Conservation (phyloP, 1,140 invertebrate genomes). For the Popillia japonica region DNA sequence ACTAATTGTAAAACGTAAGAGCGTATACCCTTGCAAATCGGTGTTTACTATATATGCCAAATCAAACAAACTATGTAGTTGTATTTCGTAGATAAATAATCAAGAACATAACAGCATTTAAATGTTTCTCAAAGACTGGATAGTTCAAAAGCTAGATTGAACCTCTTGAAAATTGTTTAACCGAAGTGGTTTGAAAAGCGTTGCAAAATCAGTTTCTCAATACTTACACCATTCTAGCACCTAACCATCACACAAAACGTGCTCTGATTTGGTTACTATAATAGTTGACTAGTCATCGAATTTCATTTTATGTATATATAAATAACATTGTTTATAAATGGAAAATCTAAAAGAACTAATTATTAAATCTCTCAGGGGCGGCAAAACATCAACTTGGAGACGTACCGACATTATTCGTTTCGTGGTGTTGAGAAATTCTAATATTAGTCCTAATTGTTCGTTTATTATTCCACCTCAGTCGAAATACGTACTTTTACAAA, state of each 20-base stretch:
- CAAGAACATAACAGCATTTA: too few species aligned
- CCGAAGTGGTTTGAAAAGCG: too few species aligned
- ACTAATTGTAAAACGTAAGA: too few species aligned
- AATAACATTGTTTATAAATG: constrained; percentile 4
- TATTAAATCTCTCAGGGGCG: constrained; percentile 4
- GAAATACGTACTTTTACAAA: neutral
- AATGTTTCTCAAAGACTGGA: too few species aligned
- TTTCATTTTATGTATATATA: neutral
- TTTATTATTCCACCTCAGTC: neutral
- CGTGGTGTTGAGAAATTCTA: neutral
- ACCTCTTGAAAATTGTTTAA: too few species aligned
- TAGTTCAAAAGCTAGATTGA: too few species aligned
- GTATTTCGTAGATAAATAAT: too few species aligned
- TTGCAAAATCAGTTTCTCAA: neutral
- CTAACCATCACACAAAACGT: neutral
- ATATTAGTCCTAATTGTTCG: constrained; percentile 15
- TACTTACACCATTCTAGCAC: neutral
- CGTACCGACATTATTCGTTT: constrained; percentile 4
- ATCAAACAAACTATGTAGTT: too few species aligned
- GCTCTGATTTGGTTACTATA: neutral
- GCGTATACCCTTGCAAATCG: too few species aligned
- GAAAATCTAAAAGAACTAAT: neutral
- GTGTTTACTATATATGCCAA: too few species aligned
- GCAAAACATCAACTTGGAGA: neutral
- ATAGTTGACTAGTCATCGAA: neutral